Conservation (phyloP, 2,113 vertebrate genomes). For the Macroglossus sobrinus region DNA sequence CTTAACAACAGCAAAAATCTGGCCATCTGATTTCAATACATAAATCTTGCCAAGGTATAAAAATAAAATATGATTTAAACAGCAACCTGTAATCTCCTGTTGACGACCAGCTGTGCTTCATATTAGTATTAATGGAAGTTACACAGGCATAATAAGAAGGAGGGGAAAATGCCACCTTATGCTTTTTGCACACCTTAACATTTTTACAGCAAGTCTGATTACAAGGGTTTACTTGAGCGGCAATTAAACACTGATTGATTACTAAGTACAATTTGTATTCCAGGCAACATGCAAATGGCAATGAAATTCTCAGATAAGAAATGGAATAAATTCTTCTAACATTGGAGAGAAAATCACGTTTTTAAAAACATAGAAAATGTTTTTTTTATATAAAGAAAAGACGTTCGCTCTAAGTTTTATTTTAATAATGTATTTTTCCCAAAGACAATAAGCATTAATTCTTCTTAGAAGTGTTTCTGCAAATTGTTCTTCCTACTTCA, state of each 20-base stretch:
- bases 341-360: slow-evolving; percentile 12
- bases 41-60: slow-evolving; percentile 68
- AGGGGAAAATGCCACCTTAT: slow-evolving; percentile 70
- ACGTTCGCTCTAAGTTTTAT: not conserved
- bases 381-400: slow-evolving; percentile 21
- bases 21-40: slow-evolving; percentile 72
- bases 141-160: slow-evolving; percentile 69
- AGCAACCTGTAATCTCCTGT: slow-evolving; percentile 72
- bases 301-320: slow-evolving; percentile 56
- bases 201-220: slow-evolving; percentile 74
- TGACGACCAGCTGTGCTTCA: slow-evolving; percentile 71
- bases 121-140: slow-evolving; percentile 76
- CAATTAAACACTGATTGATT: slow-evolving; percentile 78
- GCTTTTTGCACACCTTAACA: slow-evolving; percentile 71
- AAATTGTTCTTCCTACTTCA: not conserved
- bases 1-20: slow-evolving; percentile 68
- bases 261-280: slow-evolving; percentile 72
- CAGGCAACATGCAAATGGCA: slow-evolving; percentile 71
- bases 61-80: slow-evolving; percentile 75
- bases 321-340: slow-evolving; percentile 57
- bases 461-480: not conserved
- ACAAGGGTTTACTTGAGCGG: slow-evolving; percentile 74
- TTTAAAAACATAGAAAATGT: not conserved
- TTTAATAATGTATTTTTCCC: slow-evolving; percentile 2
- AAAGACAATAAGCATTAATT: slow-evolving; percentile 33